Evolutionary conservation across 2,888 invertebrate species (phyloP), one percentile per base, ranked within the genome.

Genomic region (Eustalomyia histrio): DNA sequence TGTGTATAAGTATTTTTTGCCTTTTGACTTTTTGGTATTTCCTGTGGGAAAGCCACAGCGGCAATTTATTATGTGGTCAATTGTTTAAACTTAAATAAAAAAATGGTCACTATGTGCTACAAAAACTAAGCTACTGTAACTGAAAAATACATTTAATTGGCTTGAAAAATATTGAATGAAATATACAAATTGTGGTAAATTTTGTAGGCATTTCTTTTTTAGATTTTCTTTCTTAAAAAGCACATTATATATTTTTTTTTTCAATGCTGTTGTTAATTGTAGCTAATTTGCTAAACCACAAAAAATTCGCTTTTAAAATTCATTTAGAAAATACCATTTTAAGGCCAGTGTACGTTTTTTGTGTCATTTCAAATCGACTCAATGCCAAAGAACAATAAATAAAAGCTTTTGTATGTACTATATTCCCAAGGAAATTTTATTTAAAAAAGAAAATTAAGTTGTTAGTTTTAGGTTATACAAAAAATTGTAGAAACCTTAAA

Each of bases 31-130:
- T 69, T 18, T 75, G 29, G 17, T 47, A 17, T 60, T 33, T 74
- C 69, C 68, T 71, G 21, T 75, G 75, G 71, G 47, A 57, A 61
- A 39, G 39, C 50, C 55, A 65, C 21, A 67, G 61, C 57, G 39
- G 50, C 24, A 80, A 75, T 72, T 80, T 72, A 76, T 76, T 75
- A 21, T 76, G 80, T 52, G 80, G 73, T 73, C 64, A 73, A 65
- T 68, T 64, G 68, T 18, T 73, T 50, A 73, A 35, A 24, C 35
- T 61, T 52, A 55, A 12, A 14, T 1, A 61, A 12, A 43, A 35
- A 21, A 69, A 39, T 21, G 1, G 43, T 29, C 67, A 39, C 64
- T 35, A 57, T 14, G 10, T 35, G 14, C 29, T 29, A 39, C 39
- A 39, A 8, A 9, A 39, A 39, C 10, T 39, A 39, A 14, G 12